Conservation (phyloP, 1,140 invertebrate genomes). For the Eumeta japonica region DNA sequence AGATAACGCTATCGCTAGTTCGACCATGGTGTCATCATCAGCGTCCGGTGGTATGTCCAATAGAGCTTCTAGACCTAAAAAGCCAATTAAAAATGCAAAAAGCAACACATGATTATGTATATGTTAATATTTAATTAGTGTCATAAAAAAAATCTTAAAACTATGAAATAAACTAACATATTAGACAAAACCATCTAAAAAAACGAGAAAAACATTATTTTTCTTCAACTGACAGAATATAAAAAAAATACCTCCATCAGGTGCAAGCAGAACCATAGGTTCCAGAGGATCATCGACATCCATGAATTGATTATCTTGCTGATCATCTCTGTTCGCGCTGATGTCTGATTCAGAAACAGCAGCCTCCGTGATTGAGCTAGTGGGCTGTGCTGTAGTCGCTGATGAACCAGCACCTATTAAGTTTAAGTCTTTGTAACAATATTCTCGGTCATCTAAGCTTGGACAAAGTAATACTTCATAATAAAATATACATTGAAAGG, state of each 20-base stretch:
- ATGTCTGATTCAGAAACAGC: constrained; percentile 33
- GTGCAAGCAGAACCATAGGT: constrained; percentile 42
- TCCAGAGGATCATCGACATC: constrained; percentile 47
- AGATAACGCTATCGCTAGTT: constrained; percentile 91
- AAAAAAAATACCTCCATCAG: constrained; percentile 32
- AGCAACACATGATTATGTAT: no score
- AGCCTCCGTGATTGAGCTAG: constrained; percentile 33
- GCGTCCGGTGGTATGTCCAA: constrained; percentile 82
- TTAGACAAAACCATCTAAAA: no score
- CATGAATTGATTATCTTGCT: constrained; percentile 44
- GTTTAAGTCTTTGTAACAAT: no score
- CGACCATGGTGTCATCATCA: constrained; percentile 94
- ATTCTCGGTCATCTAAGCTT: no score
- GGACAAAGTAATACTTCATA: no score
- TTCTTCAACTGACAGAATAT: not conserved
- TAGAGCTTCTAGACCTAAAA: constrained; percentile 73
- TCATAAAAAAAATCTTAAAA: not conserved
- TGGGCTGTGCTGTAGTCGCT: constrained; percentile 29
- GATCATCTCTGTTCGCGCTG: constrained; percentile 30
- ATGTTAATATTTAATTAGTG: not conserved
- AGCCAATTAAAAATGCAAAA: constrained; percentile 3
- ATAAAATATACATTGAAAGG: no score
- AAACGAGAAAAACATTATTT: not conserved
- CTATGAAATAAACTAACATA: no score
- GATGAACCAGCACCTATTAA: constrained; percentile 38